Evolutionary conservation across 2,888 invertebrate species (phyloP), one percentile per base, ranked within the genome.

Genomic region (Isoperla grammatica): DNA sequence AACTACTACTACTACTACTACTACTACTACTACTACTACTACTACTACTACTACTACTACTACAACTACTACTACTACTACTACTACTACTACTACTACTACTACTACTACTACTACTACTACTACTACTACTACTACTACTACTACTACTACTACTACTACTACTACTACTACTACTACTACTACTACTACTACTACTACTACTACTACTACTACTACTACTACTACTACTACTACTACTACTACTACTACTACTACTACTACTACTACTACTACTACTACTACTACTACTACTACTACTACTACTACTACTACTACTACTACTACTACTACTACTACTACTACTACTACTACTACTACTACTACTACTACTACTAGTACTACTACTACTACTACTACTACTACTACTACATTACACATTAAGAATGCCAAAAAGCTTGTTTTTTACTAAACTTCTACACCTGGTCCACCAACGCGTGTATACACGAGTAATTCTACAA

Each of bases 271-370:
- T 12, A 43, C 43, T 12, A 43, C 43, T 12, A 43, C 53, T 35
- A 43, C 43, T 12, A 43, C 43, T 12, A 12, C 43, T 12, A 1
- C n/a, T 12, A 43, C 12, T 43, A 43, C 43, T 12, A 43, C 43
- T 12, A 43, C 43, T 43, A 43, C 43, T 12, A 43, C 43, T 12
- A 11, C 43, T 43, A 43, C 43, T 12, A 43, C 43, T 12, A 12
- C 43, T 43, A 43, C 12, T 12, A 43, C 43, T 12, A 43, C 43
- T 43, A 43, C 43, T 11, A 43, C 43, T 43, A 43, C 43, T 43
- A 43, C 43, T 43, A 43, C 43, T 43, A 43, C 43, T 43, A 43
- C 6, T 12, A 43, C 43, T 43, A 43, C 43, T 43, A 43, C 43
- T 43, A 43, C 43, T 43, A 43, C 43, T 12, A 2, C 12, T 43